Conservation (phyloP, 2,797 vertebrate species). For the Pogoniulus pusillus region DNA sequence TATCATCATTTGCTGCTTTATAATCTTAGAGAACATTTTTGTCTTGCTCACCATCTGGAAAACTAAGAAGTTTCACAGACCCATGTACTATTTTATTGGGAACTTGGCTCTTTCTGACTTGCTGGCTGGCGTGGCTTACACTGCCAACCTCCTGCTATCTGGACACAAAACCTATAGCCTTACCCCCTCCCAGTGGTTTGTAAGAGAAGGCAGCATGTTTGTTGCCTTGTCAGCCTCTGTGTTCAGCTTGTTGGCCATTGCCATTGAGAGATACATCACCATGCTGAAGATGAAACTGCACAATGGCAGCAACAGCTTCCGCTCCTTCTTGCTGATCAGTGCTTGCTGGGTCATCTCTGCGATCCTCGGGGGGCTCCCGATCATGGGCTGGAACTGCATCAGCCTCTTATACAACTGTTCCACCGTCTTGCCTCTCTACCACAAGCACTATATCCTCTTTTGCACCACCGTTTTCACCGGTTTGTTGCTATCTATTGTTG, state of each 20-base stretch:
- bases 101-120: slow-evolving; percentile 98
- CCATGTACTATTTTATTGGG: slow-evolving; percentile 99
- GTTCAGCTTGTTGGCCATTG: slow-evolving; percentile 96
- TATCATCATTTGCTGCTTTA: slow-evolving; percentile 96
- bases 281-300: slow-evolving; percentile 98
- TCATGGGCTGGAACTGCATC: slow-evolving; percentile 98
- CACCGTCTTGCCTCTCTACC: slow-evolving; percentile 94
- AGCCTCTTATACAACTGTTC: slow-evolving; percentile 83
- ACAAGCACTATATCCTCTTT: slow-evolving; percentile 98
- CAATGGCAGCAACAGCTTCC: slow-evolving; percentile 89
- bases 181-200: slow-evolving; percentile 92
- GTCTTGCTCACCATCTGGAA: slow-evolving; percentile 96
- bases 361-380: slow-evolving; percentile 87
- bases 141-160: slow-evolving; percentile 91
- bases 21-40: slow-evolving; percentile 94
- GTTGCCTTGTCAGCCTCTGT: slow-evolving; percentile 94
- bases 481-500: slow-evolving; percentile 91
- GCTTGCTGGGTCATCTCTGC: slow-evolving; percentile 92
- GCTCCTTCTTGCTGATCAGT: slow-evolving; percentile 95
- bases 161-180: slow-evolving; percentile 93
- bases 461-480: slow-evolving; percentile 94
- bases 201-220: slow-evolving; percentile 96
- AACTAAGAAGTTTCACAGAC: slow-evolving; percentile 98
- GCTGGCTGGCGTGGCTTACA: slow-evolving; percentile 93
- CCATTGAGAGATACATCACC: slow-evolving; percentile 95